Evolutionary conservation across 2,113 vertebrate genomes (phyloP).

Genomic region (Oryzias curvinotus): DNA sequence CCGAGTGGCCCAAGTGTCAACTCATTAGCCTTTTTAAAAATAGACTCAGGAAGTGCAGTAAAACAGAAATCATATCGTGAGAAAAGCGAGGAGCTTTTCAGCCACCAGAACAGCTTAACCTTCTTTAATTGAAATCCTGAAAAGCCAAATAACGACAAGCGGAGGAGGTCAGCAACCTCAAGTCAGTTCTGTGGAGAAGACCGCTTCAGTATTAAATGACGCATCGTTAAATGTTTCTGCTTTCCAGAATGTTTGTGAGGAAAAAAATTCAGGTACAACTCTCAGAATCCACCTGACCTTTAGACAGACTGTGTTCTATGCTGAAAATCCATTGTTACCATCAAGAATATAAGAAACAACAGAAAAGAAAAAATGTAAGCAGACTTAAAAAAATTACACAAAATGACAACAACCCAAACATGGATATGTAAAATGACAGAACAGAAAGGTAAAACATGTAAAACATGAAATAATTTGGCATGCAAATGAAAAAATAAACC

Average conservation of each 20-base stretch:
- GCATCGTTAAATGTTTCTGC: not conserved
- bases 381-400: no score
- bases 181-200: not conserved
- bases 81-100: not conserved
- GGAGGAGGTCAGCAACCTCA: not conserved
- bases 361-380: no score
- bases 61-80: conserved; percentile 1
- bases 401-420: no score
- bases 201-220: not conserved
- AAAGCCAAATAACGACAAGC: not conserved
- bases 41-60: not conserved
- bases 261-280: no score
- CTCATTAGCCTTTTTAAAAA: conserved; percentile 18
- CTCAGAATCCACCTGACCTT: no score
- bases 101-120: not conserved
- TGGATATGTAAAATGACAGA: no score
- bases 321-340: no score
- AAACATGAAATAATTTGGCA: no score
- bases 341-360: no score
- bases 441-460: no score
- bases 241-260: not conserved
- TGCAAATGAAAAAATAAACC: no score
- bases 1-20: not conserved
- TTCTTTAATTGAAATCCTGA: not conserved
- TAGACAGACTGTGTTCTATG: no score